A percentile compares a stretch with the other conserved stretches of the same genome.
These are phyloP conservation scores for Helostoma temminkii DNA, from an alignment of 2,797 vertebrate genomes.

Conservation along the genomic window DNA sequence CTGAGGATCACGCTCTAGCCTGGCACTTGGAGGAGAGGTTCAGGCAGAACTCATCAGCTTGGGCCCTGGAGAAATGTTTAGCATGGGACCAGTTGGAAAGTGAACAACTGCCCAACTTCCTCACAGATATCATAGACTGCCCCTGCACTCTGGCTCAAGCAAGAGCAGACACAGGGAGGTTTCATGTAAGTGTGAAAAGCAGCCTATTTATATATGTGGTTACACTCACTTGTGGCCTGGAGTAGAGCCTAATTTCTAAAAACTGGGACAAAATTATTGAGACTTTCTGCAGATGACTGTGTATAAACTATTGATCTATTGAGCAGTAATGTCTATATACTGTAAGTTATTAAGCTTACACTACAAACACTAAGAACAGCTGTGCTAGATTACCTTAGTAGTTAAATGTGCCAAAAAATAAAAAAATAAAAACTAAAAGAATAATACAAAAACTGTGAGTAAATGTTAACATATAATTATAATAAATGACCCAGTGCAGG, in stretches of 20 bases:
- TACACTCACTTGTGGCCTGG: background rate
- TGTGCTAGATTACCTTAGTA: too few species aligned
- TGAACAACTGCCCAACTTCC: conserved; percentile 86
- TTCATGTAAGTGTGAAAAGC: conserved; percentile 87
- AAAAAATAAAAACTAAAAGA: background rate
- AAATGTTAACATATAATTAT: too few species aligned
- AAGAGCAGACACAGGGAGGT: conserved; percentile 93
- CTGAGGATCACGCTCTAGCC: conserved; percentile 90
- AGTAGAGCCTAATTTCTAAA: background rate
- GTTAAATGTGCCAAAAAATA: too few species aligned
- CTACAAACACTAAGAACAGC: too few species aligned
- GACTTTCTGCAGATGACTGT: too few species aligned
- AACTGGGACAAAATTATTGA: too few species aligned
- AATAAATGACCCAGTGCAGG: too few species aligned
- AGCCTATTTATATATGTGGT: background rate
- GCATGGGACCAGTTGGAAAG: conserved; percentile 89
- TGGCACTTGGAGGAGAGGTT: conserved; percentile 93
- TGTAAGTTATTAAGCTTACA: too few species aligned
- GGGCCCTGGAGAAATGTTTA: conserved; percentile 90
- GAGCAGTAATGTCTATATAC: too few species aligned
- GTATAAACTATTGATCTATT: too few species aligned
- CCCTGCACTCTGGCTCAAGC: conserved; percentile 96
- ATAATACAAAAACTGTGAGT: background rate
- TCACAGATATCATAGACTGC: conserved; percentile 89
- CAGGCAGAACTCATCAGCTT: conserved; percentile 83